Base-by-base conservation (phyloP, 2,888 invertebrate species). In the Caenorhabditis sp. region DNA sequence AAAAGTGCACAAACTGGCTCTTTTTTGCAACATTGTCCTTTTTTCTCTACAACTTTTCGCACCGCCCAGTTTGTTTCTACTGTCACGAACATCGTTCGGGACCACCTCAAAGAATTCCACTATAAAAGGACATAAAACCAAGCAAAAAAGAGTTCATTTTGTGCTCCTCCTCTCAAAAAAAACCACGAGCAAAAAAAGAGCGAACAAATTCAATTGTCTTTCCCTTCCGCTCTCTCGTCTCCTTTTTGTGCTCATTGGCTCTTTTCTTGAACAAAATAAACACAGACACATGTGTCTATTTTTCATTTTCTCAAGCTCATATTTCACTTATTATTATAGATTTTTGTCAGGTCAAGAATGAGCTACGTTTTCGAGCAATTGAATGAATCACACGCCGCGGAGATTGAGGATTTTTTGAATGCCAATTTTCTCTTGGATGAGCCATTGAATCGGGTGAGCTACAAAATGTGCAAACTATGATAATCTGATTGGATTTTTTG, bases 391-490 rank as follows among this genome's bases (percentile, higher is more conserved):
- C 25, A 56, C 17, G 25, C 67, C 1, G 7, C 23, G 0, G 67
- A 64, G 23, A 50, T 67, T 17, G 5, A 21, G 14, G 53, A 71
- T n/a, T 71, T 71, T 50, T 31, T 71, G 25, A 71, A 59, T 38
- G 43, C n/a, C 17, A 67, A 67, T 63, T 71, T 71, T 54, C 25
- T 71, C 14, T 1, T 58, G 17, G 71, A 71, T n/a, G 71, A 71
- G 53, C 63, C 71, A 5, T 21, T 71, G 26, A 71, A 71, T 36
- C 25, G 71, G 25, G 53, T 53, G 12, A 21, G 12, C 12, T 53
- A 21, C 21, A 4, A 4, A 5, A 21, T 53, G 12, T 50, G 38
- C n/a, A 50, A 50, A n/a, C 50, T 5, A 50, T 20, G n/a, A 50
- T 50, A n/a, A 12, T 5, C 20, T 20, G 5, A 5, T 5, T 5